Percentiles rank a stretch among this genome's conserved stretches.
Conservation (phyloP, 2,797 vertebrate species). For the Botia kubotai region DNA sequence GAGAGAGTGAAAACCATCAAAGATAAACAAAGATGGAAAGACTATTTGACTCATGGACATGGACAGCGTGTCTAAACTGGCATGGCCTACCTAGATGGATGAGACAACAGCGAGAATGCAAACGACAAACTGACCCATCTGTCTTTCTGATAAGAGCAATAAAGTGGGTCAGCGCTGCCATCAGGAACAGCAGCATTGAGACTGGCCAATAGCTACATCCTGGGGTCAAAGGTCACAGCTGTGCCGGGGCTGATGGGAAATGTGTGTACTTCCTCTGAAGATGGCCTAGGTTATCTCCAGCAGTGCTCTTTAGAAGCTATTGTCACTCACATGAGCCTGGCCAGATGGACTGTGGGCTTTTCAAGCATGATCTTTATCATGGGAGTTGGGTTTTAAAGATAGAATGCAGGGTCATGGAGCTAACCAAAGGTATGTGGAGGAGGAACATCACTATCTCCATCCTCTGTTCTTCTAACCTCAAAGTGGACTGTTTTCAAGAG, state of each 20-base stretch:
- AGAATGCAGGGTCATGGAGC: constrained; percentile 62
- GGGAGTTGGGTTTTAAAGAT: constrained; percentile 55
- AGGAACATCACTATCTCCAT: constrained; percentile 58
- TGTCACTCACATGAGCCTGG: constrained; percentile 56
- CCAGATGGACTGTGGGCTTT: constrained; percentile 50
- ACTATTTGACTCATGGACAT: constrained; percentile 49
- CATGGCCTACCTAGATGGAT: constrained; percentile 61
- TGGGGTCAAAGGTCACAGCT: constrained; percentile 61
- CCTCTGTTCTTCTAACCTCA: background rate
- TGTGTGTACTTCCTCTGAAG: constrained; percentile 54
- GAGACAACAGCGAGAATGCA: constrained; percentile 59
- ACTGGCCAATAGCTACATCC: constrained; percentile 43
- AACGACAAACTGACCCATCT: constrained; percentile 51
- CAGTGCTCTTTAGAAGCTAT: constrained; percentile 48
- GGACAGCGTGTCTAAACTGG: constrained; percentile 45
- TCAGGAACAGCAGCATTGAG: constrained; percentile 35
- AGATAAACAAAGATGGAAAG: constrained; percentile 33
- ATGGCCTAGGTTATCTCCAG: constrained; percentile 59
- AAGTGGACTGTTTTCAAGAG: background rate
- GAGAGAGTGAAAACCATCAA: constrained; percentile 41
- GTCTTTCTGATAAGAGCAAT: constrained; percentile 55
- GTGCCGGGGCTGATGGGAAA: constrained; percentile 49
- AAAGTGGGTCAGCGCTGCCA: constrained; percentile 41
- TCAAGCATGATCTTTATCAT: constrained; percentile 32
- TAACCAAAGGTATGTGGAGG: constrained; percentile 65